Evolutionary conservation across 2,113 vertebrate genomes (phyloP).

Genomic region (Acanthochromis polyacanthus): DNA sequence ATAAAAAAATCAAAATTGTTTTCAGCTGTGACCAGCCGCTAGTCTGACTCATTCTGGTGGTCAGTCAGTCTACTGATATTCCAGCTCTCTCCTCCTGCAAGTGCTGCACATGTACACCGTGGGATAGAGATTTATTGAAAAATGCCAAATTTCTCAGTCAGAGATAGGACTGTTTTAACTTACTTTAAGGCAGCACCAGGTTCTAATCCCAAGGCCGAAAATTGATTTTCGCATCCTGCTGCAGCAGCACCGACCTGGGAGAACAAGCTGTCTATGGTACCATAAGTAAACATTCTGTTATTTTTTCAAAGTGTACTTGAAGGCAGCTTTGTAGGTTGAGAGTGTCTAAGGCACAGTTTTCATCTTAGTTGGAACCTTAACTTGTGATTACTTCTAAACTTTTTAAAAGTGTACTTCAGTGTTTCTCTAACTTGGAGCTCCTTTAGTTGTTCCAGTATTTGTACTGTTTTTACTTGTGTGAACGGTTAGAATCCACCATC

Average conservation of each 20-base stretch:
- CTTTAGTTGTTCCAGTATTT: not conserved
- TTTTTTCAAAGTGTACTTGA: conserved; percentile 26
- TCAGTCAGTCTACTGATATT: conserved; percentile 6
- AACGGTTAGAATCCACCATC: not conserved
- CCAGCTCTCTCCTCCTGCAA: not conserved
- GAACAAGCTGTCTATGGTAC: conserved; percentile 33
- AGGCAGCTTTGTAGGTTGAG: conserved; percentile 36
- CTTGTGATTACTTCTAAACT: conserved; percentile 28
- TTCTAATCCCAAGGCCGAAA: conserved; percentile 30
- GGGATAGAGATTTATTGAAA: conserved; percentile 3
- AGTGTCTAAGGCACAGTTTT: conserved; percentile 28
- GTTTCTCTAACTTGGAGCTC: conserved; percentile 7
- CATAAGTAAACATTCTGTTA: conserved; percentile 25
- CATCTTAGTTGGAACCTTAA: conserved; percentile 50
- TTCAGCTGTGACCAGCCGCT: conserved; percentile 26
- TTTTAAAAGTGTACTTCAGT: not conserved
- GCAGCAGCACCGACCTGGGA: conserved; percentile 24
- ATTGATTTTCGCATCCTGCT: conserved; percentile 38
- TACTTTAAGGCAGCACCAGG: conserved; percentile 16
- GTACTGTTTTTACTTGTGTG: conserved; percentile 20
- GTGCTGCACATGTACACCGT: conserved; percentile 8
- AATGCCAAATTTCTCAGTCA: not conserved
- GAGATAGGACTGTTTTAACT: conserved; percentile 3
- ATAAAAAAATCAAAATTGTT: not conserved
- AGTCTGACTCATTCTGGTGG: conserved; percentile 40